A percentile compares a stretch with the other conserved stretches of the same genome.
Evolutionary conservation across 2,888 invertebrate species (phyloP).

Genomic region (Xanthorhoe designata): DNA sequence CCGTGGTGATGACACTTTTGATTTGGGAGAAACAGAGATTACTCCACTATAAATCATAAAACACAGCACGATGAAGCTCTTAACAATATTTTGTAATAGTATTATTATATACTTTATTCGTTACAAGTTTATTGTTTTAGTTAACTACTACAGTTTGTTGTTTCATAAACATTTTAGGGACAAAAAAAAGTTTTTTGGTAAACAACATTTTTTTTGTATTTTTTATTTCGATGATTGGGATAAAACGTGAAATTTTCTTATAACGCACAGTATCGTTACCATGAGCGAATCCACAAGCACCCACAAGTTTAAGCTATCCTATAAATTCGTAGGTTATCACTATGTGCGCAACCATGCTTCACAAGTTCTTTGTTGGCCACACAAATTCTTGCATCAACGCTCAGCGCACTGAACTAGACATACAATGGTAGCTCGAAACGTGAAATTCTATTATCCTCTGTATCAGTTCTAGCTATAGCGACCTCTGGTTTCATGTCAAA

Average conservation of each 20-base stretch:
- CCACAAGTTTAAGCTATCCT: not conserved
- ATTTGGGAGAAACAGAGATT: conserved; percentile 14
- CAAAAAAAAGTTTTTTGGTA: too few relatives aligned
- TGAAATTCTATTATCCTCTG: conserved; percentile 9
- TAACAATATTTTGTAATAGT: not conserved
- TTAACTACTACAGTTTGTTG: too few relatives aligned
- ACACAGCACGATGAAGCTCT: not conserved
- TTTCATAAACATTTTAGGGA: too few relatives aligned
- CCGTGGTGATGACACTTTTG: conserved; percentile 17
- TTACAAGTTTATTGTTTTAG: too few relatives aligned
- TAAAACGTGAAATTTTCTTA: too few relatives aligned
- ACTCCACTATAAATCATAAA: conserved; percentile 21
- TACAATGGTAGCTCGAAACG: conserved; percentile 3
- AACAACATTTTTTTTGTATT: too few relatives aligned
- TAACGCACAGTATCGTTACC: too few relatives aligned
- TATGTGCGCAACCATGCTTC: not conserved
- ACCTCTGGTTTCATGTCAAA: conserved; percentile 16
- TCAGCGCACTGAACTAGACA: conserved; percentile 10
- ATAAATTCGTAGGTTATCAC: not conserved
- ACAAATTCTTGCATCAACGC: conserved; percentile 16
- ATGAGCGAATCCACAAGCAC: not conserved
- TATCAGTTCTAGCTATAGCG: not conserved
- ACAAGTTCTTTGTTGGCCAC: conserved; percentile 9
- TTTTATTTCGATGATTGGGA: too few relatives aligned
- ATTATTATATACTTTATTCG: not conserved